Conservation (phyloP, 2,888 invertebrate genomes). For the Gnatocerus cornutus region DNA sequence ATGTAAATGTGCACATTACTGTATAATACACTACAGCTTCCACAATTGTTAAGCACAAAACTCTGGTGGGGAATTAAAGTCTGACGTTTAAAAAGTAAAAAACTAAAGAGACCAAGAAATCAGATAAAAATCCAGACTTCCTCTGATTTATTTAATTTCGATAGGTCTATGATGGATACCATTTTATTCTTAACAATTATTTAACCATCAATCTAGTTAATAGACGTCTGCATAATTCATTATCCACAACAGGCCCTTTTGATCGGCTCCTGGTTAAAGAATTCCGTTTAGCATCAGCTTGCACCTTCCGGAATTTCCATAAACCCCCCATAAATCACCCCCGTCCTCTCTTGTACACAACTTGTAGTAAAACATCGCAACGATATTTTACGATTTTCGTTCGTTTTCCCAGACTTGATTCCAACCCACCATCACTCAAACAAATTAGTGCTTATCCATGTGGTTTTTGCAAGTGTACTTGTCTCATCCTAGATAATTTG, state of each 20-base stretch:
- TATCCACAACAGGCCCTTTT: no score
- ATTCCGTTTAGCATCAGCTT: neutral
- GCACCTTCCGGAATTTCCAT: slow-evolving; percentile 15
- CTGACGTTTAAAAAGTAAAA: no score
- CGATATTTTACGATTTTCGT: slow-evolving; percentile 11
- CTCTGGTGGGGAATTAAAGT: no score
- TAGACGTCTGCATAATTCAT: no score
- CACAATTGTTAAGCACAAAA: neutral
- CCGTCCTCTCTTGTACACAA: neutral
- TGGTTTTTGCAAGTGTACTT: slow-evolving; percentile 22
- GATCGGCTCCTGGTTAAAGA: neutral
- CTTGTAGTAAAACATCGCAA: slow-evolving; percentile 5
- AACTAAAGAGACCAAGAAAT: no score
- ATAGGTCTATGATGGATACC: no score
- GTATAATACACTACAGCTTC: slow-evolving; percentile 42
- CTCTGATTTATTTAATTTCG: no score
- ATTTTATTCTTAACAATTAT: no score
- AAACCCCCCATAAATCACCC: slow-evolving; percentile 13
- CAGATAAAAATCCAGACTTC: no score
- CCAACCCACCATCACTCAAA: slow-evolving; percentile 12
- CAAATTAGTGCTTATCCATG: slow-evolving; percentile 21
- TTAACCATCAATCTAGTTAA: no score
- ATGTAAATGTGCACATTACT: slow-evolving; percentile 67
- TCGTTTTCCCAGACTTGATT: neutral
- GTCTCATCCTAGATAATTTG: neutral